Base-by-base conservation (phyloP, 92 coral and sea anemone genomes). In the Actinernus sp. region DNA sequence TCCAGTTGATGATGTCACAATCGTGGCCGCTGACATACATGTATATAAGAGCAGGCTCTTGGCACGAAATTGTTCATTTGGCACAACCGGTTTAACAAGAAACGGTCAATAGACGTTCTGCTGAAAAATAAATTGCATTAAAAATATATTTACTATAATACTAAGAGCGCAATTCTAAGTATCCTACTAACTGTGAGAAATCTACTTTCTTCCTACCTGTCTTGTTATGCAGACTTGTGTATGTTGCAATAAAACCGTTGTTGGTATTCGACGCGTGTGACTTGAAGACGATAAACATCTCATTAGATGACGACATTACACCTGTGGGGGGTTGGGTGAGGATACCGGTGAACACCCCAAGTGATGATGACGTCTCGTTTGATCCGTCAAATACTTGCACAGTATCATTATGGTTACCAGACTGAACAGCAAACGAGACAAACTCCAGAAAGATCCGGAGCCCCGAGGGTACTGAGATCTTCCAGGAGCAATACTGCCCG, bases 401-500 rank as follows among this genome's bases (percentile, higher is more conserved):
- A 17, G 29, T 55, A 27, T 68, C 76, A 2, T 49, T 49, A 41
- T 39, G 14, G 11, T 24, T 17, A 37, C 65, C 55, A 27, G 10
- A 36, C 18, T 68, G 65, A 3, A 68, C 52, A 29, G 58, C 22
- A 41, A 68, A 68, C 26, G 26, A 24, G 1, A 64, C 26, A 36
- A 68, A 68, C 51, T 23, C 45, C 12, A 20, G 29, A 53, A n/a
- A 34, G 14, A 68, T 60, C 64, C 54, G 63, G 12, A 54, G 49
- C 3, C 76, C 76, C 14, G 57, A 36, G 16, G 76, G 63, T 18
- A 68, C 64, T 1, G 57, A 52, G 39, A 68, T 68, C 36, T 14
- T 36, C 76, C 76, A 68, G 43, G 76, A 68, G 16, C 76, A 68
- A 27, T 30, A 38, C 43, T 68, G 76, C 3, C 76, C 76, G 1